phyloP scores from a whole-genome alignment of 2,797 vertebrate species.

The Bradypodion pumilum region DNA sequence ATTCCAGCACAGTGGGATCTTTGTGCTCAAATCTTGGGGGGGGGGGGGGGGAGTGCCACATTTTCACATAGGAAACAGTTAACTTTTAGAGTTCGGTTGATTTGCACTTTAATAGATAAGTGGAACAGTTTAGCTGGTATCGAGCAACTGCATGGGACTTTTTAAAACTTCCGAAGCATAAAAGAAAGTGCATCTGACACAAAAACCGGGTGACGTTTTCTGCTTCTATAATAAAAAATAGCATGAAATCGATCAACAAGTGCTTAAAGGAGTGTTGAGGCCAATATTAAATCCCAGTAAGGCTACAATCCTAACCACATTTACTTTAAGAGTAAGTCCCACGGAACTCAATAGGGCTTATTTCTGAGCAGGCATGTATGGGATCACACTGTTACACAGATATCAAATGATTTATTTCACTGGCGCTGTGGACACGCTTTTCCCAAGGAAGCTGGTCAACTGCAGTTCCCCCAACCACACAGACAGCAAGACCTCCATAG shows the following conservation, averaged over 20 bases:
- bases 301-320: conserved; percentile 45
- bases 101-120: too few relatives aligned
- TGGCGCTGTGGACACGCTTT: conserved; percentile 9
- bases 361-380: neutral
- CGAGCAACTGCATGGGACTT: conserved; percentile 27
- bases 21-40: neutral
- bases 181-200: neutral
- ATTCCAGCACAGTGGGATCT: neutral
- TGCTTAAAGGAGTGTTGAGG: conserved; percentile 58
- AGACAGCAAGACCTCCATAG: neutral
- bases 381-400: conserved; percentile 26
- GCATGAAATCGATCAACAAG: conserved; percentile 55
- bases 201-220: neutral
- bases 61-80: conserved; percentile 47
- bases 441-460: neutral
- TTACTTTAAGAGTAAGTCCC: neutral
- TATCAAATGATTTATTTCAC: conserved; percentile 37
- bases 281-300: conserved; percentile 53
- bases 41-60: neutral
- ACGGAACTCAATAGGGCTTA: neutral
- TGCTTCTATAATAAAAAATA: conserved; percentile 57
- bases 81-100: too few relatives aligned
- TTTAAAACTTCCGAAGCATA: conserved; percentile 51
- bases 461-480: neutral
- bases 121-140: conserved; percentile 49